Percentiles rank a stretch among this genome's conserved stretches.
Evolutionary conservation across 2,113 vertebrate species (phyloP).

Genomic region (Bujurquina vittata): DNA sequence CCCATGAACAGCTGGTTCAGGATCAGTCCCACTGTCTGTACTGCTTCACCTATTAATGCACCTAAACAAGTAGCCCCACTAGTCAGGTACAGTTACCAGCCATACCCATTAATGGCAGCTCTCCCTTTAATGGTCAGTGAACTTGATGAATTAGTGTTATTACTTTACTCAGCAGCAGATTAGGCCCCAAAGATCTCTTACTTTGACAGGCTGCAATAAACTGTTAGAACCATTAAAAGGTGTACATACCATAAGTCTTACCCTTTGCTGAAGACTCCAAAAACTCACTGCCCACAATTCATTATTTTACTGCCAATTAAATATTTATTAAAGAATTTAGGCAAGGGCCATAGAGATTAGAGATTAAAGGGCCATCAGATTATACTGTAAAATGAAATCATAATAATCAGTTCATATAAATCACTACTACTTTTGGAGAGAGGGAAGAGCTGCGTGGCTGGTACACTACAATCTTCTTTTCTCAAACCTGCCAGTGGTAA

Average conservation of each 20-base stretch:
- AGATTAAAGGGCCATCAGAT: background rate
- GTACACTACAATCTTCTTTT: background rate
- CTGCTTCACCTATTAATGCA: background rate
- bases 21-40: background rate
- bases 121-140: background rate
- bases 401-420: background rate
- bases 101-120: background rate
- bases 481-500: background rate
- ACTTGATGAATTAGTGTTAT: background rate
- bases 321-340: background rate
- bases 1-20: background rate
- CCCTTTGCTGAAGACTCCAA: background rate
- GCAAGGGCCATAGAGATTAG: background rate
- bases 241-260: background rate
- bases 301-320: background rate
- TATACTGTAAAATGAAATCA: background rate
- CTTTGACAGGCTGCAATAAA: background rate
- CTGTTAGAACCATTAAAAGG: background rate
- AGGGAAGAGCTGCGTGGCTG: background rate
- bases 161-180: background rate
- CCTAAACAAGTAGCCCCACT: background rate
- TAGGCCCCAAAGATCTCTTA: background rate
- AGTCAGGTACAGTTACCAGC: background rate
- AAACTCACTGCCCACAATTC: background rate
- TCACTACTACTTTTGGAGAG: background rate